Evolutionary conservation across 2,797 vertebrate genomes (phyloP).

Genomic region (Jordanella pulchra): DNA sequence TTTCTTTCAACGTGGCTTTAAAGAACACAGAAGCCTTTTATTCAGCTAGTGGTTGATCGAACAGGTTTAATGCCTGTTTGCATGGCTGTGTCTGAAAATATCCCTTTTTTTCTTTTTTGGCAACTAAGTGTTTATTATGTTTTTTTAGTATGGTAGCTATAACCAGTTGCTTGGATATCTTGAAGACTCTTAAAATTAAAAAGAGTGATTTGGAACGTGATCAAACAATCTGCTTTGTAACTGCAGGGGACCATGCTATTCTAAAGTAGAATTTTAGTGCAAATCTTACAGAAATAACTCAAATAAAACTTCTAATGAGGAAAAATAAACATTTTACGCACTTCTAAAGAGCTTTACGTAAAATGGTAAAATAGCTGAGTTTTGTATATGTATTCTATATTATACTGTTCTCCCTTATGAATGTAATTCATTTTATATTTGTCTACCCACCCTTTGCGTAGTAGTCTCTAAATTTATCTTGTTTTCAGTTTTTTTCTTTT

Average conservation of each 20-base stretch:
- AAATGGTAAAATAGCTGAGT: neutral
- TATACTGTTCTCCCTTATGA: no score
- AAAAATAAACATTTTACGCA: neutral
- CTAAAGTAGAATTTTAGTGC: neutral
- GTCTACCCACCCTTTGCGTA: no score
- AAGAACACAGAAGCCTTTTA: constrained; percentile 33
- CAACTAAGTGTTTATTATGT: constrained; percentile 59
- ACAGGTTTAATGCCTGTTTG: constrained; percentile 2
- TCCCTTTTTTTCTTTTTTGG: constrained; percentile 30
- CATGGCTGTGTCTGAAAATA: constrained; percentile 31
- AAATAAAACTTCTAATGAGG: neutral
- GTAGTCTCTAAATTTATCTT: no score
- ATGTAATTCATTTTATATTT: no score
- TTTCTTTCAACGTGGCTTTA: constrained; percentile 17
- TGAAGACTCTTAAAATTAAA: constrained; percentile 34
- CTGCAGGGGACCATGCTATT: constrained; percentile 5
- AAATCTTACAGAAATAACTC: neutral
- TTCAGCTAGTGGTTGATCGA: constrained; percentile 29
- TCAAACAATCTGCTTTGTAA: constrained; percentile 3
- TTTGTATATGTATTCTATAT: neutral
- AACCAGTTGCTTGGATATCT: constrained; percentile 44
- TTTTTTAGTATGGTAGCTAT: constrained; percentile 54
- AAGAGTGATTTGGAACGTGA: constrained; percentile 22
- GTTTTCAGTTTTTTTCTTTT: no score
- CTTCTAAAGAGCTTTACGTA: neutral